Evolutionary conservation across 2,888 invertebrate species (phyloP).

Genomic region (Leptinotarsa rubiginosa): DNA sequence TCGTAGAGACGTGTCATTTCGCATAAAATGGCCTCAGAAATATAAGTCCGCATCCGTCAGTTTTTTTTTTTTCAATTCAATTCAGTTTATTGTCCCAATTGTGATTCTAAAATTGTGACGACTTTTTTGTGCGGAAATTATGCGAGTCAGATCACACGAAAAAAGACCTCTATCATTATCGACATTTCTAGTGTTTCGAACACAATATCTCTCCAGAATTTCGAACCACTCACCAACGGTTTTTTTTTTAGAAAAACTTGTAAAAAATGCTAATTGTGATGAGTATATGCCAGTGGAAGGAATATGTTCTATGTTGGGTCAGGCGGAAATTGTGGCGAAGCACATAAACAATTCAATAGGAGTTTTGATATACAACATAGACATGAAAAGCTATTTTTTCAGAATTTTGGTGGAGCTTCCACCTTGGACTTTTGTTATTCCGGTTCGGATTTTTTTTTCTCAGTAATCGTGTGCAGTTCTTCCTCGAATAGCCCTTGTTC

Average conservation of each 20-base stretch:
- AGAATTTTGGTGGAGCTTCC: slow-evolving; percentile 39
- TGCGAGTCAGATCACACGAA: neutral
- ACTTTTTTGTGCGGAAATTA: slow-evolving; percentile 3
- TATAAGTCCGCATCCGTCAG: too few species aligned
- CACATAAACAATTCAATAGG: slow-evolving; percentile 18
- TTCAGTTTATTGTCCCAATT: slow-evolving; percentile 6
- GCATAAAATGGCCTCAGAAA: neutral
- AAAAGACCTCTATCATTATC: slow-evolving; percentile 4
- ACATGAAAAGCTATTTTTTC: slow-evolving; percentile 26
- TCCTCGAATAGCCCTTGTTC: slow-evolving; percentile 69
- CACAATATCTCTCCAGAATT: slow-evolving; percentile 7
- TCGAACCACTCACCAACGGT: slow-evolving; percentile 14
- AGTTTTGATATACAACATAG: slow-evolving; percentile 21
- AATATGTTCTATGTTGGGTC: slow-evolving; percentile 15
- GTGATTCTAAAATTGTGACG: slow-evolving; percentile 21
- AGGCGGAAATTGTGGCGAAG: neutral
- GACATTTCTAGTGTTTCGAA: neutral
- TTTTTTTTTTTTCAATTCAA: too few species aligned
- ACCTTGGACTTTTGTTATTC: slow-evolving; percentile 54
- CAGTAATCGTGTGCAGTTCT: slow-evolving; percentile 66
- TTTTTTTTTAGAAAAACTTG: neutral
- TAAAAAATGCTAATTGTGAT: slow-evolving; percentile 11
- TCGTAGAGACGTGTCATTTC: neutral
- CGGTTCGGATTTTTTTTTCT: slow-evolving; percentile 60
- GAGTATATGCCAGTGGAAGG: slow-evolving; percentile 8